A percentile compares a stretch with the other conserved stretches of the same genome.
These are phyloP conservation scores for Leptestheria dahalacensis DNA, from an alignment of 1,140 invertebrate genomes.

Conservation along the genomic window DNA sequence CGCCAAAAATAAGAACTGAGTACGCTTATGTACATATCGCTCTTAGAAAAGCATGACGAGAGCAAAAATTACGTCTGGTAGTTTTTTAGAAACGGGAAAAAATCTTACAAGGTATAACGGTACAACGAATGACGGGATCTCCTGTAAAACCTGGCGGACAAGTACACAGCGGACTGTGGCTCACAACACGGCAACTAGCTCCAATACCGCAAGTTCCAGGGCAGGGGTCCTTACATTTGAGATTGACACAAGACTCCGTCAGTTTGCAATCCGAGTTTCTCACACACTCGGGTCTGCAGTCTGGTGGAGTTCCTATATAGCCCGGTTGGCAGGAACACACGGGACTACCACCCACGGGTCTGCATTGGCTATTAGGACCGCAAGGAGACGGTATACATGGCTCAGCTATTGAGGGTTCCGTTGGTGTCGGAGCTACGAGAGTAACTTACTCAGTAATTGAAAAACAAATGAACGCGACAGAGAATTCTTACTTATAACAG, in stretches of 20 bases:
- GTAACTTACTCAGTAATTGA: too few species aligned
- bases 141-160: conserved; percentile 46
- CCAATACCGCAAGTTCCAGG: conserved; percentile 58
- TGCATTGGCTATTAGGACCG: conserved; percentile 64
- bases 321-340: conserved; percentile 64
- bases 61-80: neutral
- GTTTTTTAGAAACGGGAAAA: neutral
- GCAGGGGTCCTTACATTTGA: conserved; percentile 69
- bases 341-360: conserved; percentile 63
- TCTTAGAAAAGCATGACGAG: neutral
- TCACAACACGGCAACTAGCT: conserved; percentile 54
- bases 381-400: conserved; percentile 56
- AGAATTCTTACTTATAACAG: neutral
- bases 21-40: neutral
- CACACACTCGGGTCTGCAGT: conserved; percentile 42
- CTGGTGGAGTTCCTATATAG: conserved; percentile 66
- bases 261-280: conserved; percentile 62
- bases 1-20: neutral
- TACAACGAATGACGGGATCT: conserved; percentile 48
- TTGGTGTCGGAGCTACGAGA: too few species aligned
- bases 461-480: too few species aligned
- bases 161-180: conserved; percentile 63
- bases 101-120: conserved; percentile 31
- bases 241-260: conserved; percentile 55
- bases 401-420: conserved; percentile 15